These are phyloP conservation scores for Halichoeres trimaculatus DNA, from an alignment of 2,113 vertebrate species.

Conservation along the genomic window DNA sequence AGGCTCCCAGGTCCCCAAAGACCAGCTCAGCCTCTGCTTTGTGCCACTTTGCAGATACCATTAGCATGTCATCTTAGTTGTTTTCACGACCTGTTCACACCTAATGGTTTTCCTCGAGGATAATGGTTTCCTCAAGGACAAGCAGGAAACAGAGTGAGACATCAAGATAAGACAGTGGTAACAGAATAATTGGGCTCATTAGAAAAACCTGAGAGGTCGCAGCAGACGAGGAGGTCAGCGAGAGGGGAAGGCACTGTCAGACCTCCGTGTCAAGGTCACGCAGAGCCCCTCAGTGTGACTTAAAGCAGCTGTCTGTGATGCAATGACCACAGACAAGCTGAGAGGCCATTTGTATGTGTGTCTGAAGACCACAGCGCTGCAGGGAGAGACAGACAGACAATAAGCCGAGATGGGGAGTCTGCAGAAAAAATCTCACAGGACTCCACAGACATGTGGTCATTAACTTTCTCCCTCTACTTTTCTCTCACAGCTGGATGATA, in stretches of 20 bases:
- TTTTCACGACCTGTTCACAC: slow-evolving; percentile 70
- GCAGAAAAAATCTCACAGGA: slow-evolving; percentile 51
- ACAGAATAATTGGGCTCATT: slow-evolving; percentile 67
- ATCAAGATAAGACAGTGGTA: slow-evolving; percentile 49
- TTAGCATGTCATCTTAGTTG: slow-evolving; percentile 70
- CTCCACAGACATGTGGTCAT: slow-evolving; percentile 63
- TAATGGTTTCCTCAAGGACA: slow-evolving; percentile 79
- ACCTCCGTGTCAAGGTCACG: slow-evolving; percentile 59
- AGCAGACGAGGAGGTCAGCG: slow-evolving; percentile 54
- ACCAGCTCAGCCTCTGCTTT: slow-evolving; percentile 64
- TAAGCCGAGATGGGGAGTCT: slow-evolving; percentile 37
- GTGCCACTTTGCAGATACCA: slow-evolving; percentile 56
- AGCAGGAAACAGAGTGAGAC: slow-evolving; percentile 38
- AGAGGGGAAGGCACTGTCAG: slow-evolving; percentile 42
- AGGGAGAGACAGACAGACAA: slow-evolving; percentile 40
- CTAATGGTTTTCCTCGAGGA: slow-evolving; percentile 78
- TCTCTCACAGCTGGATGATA: slow-evolving; percentile 35
- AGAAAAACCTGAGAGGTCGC: slow-evolving; percentile 48
- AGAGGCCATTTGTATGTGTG: slow-evolving; percentile 16
- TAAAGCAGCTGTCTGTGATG: slow-evolving; percentile 66
- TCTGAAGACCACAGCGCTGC: slow-evolving; percentile 29
- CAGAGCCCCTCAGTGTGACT: slow-evolving; percentile 48
- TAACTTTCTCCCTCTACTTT: slow-evolving; percentile 42
- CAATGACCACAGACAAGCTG: slow-evolving; percentile 38
- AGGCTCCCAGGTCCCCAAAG: slow-evolving; percentile 35